Conservation (phyloP, 2,113 vertebrate genomes). For the Scomber scombrus region DNA sequence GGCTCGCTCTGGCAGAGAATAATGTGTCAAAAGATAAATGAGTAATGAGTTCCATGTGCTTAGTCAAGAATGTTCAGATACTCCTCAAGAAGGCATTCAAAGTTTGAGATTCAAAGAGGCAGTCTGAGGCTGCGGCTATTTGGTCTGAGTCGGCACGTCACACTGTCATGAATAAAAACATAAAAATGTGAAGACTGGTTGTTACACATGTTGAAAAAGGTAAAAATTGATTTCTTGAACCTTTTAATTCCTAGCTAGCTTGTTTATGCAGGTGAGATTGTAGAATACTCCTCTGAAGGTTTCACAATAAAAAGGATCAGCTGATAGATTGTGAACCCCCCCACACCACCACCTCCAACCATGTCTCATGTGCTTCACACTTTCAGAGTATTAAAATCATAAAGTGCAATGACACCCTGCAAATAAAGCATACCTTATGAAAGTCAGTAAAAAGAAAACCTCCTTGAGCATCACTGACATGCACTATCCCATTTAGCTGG, state of each 20-base stretch:
- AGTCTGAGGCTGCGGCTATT: slow-evolving; percentile 14
- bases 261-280: neutral
- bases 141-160: neutral
- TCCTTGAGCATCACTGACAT: neutral
- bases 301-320: slow-evolving; percentile 1
- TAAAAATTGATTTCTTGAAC: neutral
- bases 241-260: slow-evolving; percentile 9
- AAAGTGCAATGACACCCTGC: neutral
- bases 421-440: slow-evolving; percentile 31
- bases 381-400: slow-evolving; percentile 16
- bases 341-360: too few relatives aligned
- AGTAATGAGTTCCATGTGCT: slow-evolving; percentile 46
- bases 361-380: neutral
- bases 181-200: neutral
- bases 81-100: slow-evolving; percentile 13
- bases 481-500: slow-evolving; percentile 18
- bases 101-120: slow-evolving; percentile 40
- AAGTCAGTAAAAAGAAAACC: slow-evolving; percentile 39
- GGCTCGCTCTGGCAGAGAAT: slow-evolving; percentile 24
- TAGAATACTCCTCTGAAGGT: neutral
- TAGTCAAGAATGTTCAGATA: neutral
- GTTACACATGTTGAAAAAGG: neutral
- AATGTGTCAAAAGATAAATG: slow-evolving; percentile 38
- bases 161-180: neutral
- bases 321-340: too few relatives aligned